Percentiles rank a stretch among this genome's conserved stretches.
Conservation (phyloP, 2,797 vertebrate species). For the Pseudomugil tenellus region DNA sequence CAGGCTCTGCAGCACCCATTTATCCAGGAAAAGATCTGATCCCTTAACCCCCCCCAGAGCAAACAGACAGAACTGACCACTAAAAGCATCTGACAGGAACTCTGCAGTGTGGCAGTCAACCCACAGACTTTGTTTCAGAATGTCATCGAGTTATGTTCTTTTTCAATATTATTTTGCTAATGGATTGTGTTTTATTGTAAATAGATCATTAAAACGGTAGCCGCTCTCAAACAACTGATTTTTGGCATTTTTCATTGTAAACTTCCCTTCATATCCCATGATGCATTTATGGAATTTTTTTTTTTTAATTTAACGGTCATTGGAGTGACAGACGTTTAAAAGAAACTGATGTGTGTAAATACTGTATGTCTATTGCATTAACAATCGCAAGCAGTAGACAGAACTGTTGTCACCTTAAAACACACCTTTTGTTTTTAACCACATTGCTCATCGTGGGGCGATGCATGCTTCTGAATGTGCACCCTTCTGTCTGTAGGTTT, state of each 20-base stretch:
- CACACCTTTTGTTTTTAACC: conserved; percentile 38
- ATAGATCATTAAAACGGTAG: conserved; percentile 73
- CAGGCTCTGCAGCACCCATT: conserved; percentile 98
- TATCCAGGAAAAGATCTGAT: conserved; percentile 99
- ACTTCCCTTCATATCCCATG: conserved; percentile 37
- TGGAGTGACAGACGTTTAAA: conserved; percentile 61
- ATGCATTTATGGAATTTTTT: conserved; percentile 58
- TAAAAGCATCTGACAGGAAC: conserved; percentile 61
- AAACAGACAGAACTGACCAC: conserved; percentile 55
- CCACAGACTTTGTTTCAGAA: conserved; percentile 63
- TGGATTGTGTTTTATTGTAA: conserved; percentile 80
- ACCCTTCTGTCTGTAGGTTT: conserved; percentile 70
- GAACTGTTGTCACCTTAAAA: conserved; percentile 54
- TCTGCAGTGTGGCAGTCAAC: conserved; percentile 57
- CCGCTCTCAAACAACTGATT: conserved; percentile 55
- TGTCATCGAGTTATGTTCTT: conserved; percentile 50
- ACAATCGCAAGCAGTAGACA: conserved; percentile 65
- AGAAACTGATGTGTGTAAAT: conserved; percentile 77
- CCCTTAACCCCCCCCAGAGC: conserved; percentile 46
- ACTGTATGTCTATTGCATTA: conserved; percentile 69
- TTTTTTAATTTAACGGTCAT: conserved; percentile 71
- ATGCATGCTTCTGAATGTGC: conserved; percentile 81
- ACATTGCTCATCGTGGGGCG: conserved; percentile 64
- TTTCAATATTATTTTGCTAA: conserved; percentile 55
- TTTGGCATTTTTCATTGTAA: conserved; percentile 50